These are phyloP conservation scores for Lophotis ruficrista DNA, from an alignment of 2,113 vertebrate species.

Conservation along the genomic window DNA sequence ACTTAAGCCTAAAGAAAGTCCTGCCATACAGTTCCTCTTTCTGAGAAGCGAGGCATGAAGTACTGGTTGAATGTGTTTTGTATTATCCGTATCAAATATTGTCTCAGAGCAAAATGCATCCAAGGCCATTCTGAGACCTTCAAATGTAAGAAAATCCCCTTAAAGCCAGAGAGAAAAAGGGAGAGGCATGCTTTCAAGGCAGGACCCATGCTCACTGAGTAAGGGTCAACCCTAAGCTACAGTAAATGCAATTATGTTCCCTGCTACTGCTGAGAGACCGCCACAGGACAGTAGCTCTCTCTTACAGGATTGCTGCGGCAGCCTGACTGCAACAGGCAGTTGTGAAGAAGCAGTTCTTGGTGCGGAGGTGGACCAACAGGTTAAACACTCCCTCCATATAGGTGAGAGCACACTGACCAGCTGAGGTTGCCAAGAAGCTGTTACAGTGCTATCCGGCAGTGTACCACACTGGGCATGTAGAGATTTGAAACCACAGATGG, in stretches of 20 bases:
- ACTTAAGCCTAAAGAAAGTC: neutral
- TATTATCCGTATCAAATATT: neutral
- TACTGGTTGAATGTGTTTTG: neutral
- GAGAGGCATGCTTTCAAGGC: neutral
- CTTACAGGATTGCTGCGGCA: neutral
- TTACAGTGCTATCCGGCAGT: neutral
- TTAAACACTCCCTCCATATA: neutral
- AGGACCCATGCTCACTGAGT: neutral
- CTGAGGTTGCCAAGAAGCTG: neutral
- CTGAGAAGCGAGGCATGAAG: neutral
- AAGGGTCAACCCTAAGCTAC: neutral
- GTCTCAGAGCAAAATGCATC: neutral
- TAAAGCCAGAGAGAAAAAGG: neutral
- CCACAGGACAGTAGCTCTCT: neutral
- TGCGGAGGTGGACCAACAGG: neutral
- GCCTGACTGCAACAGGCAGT: neutral
- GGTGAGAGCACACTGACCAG: neutral
- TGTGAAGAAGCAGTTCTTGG: neutral
- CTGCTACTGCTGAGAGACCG: neutral
- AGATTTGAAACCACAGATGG: neutral
- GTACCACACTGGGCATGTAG: neutral
- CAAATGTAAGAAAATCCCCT: neutral
- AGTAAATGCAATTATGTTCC: neutral
- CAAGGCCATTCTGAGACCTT: neutral
- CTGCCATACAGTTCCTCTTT: neutral